Conservation (phyloP, 2,888 invertebrate species). For the Brachyopa scutellaris region DNA sequence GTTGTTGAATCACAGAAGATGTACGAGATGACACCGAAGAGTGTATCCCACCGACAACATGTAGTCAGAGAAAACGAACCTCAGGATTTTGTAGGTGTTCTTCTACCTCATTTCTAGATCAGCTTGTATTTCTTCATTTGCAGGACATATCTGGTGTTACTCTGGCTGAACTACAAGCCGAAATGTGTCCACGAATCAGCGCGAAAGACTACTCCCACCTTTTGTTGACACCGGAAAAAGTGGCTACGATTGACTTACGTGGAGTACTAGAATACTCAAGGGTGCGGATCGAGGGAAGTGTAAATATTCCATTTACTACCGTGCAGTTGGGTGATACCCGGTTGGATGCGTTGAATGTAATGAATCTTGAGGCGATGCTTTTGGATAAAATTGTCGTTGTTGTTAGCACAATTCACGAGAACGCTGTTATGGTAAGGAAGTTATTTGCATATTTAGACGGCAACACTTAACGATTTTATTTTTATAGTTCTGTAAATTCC, state of each 20-base stretch:
- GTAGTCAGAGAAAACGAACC: constrained; percentile 83
- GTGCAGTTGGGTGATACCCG: constrained; percentile 88
- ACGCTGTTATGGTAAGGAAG: constrained; percentile 86
- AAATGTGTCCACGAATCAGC: constrained; percentile 92
- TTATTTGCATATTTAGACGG: neutral
- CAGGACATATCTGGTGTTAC: constrained; percentile 85
- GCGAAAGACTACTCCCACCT: constrained; percentile 91
- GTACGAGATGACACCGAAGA: constrained; percentile 90
- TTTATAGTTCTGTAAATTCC: constrained; percentile 91
- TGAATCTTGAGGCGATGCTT: constrained; percentile 84
- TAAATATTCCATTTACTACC: constrained; percentile 94
- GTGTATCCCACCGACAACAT: constrained; percentile 92
- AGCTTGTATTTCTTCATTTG: constrained; percentile 69
- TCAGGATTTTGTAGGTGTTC: constrained; percentile 78
- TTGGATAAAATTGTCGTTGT: constrained; percentile 88
- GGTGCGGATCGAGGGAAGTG: constrained; percentile 90
- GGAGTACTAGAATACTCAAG: constrained; percentile 84
- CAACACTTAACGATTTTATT: constrained; percentile 5
- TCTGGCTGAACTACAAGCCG: constrained; percentile 87
- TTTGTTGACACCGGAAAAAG: constrained; percentile 83
- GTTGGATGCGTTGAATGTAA: constrained; percentile 87
- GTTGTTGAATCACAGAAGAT: constrained; percentile 93
- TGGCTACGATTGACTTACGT: constrained; percentile 88
- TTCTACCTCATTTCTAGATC: neutral
- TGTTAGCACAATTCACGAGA: constrained; percentile 90